Evolutionary conservation across 1,140 invertebrate species (phyloP), one percentile per base, ranked within the genome.

Genomic region (Diorhabda carinulata): DNA sequence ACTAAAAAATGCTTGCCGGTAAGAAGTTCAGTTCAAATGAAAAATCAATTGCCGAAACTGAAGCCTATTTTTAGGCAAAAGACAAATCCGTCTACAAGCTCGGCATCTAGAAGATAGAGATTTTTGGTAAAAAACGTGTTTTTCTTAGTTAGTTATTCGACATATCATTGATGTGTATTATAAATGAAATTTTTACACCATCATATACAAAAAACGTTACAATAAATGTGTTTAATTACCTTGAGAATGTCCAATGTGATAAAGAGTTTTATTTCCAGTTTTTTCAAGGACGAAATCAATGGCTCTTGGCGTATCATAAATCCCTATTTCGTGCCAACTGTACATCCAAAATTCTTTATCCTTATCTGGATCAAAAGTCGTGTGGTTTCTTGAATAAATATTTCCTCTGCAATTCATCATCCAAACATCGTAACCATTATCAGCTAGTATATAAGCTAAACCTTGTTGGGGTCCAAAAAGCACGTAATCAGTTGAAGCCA

Each of bases 381-480:
- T 72, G 74, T 87, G 86, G 10, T 80, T 79, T 7, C 78, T 79
- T 2, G 86, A 87, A 74, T 90, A 89, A 43, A 78, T 80, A 68
- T 86, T 91, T 0, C 90, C 90, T 61, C 91, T 82, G 4, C 82
- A 81, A 76, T 92, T 92, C 0, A 87, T 87, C 70, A 91, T 77
- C 90, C 90, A 92, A 0, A 94, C 91, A 76, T 94, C 92, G 72
- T 88, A 94, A 43, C 91, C 91, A 69, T 81, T 80, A 80, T 92
- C 89, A 3, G 88, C 87, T 5, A 92, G 79, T 42, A 89, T 79
- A 74, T 88, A 91, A n/a, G 77, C 90, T 4, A 92, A 75, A 3
- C 84, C 85, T 72, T 89, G 88, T 25, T 84, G 78, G 5, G 88
- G 87, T 42, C 87, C 87, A 45, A 85, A 80, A 2, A 90, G 78